Base-by-base conservation (phyloP, 2,797 vertebrate species). In the Gallinago stenura region DNA sequence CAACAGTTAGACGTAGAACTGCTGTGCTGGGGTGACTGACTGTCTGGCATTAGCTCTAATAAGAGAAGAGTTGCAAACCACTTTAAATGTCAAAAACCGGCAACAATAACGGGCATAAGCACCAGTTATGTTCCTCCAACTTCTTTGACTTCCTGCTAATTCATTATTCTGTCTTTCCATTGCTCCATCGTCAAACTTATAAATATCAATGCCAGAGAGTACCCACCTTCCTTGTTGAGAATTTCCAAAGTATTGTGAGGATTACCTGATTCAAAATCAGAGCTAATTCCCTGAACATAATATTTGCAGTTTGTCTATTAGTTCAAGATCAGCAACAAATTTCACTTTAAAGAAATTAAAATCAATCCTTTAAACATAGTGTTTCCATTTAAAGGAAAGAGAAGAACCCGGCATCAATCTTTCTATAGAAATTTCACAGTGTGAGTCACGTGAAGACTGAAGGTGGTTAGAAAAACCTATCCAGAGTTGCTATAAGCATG, bases 51-150 rank as follows among this genome's bases (percentile, higher is more conserved):
- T 78, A 90, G 48, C 62, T 90, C 72, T 83, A 87, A 76, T 35
- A 95, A 93, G 60, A 80, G 30, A 88, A 89, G 90, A 90, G 71
- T 72, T 95, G 80, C 88, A 95, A 95, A 91, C 84, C 94, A 95
- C 92, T 96, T 93, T 66, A 96, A 91, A 91, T 93, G 93, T 95
- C 93, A 97, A 93, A 95, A 95, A 89, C 4, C 61, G 35, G 79
- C 81, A 89, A 84, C 83, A 89, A 80, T 87, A 92, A 91, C 13
- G 41, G 93, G 61, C 83, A 85, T n/a, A 88, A 85, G 86, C 81
- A 92, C 57, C 60, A 80, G 72, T 69, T 94, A 54, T 17, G 31
- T 28, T 85, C 81, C 61, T 58, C 61, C 72, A 89, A 86, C 46
- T 89, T 83, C 72, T 72, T 8, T 91, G 72, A 62, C 86, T 90